Evolutionary conservation across 1,140 invertebrate species (phyloP).

Genomic region (Ridgeia piscesae): DNA sequence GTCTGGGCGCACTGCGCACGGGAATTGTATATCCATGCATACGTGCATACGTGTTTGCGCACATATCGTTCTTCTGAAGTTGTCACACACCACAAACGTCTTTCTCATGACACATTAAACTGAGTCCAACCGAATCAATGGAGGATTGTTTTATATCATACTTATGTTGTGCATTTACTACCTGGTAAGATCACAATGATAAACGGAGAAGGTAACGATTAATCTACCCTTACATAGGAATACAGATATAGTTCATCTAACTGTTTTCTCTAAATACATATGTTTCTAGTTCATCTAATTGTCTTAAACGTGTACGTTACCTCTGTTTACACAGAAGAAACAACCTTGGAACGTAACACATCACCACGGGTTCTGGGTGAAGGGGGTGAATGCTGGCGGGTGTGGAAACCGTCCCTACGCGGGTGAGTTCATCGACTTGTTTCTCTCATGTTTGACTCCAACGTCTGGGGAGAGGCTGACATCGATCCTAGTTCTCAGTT

Average conservation of each 20-base stretch:
- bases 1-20: neutral
- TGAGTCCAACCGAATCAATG: neutral
- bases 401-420: conserved; percentile 50
- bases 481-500: no score
- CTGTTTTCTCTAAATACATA: no score
- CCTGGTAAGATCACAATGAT: no score
- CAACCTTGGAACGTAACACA: conserved; percentile 47
- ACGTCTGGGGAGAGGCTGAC: no score
- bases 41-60: neutral
- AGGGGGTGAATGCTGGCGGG: conserved; percentile 52
- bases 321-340: conserved; percentile 37
- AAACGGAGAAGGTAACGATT: no score
- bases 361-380: conserved; percentile 50
- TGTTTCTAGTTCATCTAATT: conserved; percentile 2
- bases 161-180: no score
- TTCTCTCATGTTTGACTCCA: neutral
- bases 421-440: conserved; percentile 35
- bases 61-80: no score
- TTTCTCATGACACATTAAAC: neutral
- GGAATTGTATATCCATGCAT: no score
- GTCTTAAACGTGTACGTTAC: neutral
- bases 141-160: neutral
- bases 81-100: neutral
- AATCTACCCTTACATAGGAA: no score
- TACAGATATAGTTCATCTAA: neutral